A percentile compares a stretch with the other conserved stretches of the same genome.
These are phyloP conservation scores for Phengaris arion DNA, from an alignment of 2,888 invertebrate genomes.

Conservation along the genomic window DNA sequence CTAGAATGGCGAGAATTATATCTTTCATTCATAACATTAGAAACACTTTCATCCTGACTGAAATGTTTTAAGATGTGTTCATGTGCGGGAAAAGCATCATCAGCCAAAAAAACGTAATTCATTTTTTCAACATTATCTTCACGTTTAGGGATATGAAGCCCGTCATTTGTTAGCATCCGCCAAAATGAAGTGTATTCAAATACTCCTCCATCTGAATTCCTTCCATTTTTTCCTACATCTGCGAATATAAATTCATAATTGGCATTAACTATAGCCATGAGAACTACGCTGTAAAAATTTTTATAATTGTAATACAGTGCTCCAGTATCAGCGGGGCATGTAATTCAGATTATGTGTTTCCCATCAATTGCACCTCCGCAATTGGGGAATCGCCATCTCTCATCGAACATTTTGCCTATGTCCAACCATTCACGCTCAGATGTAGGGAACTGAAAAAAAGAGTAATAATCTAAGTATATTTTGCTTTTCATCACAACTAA, in stretches of 20 bases:
- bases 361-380: conserved; percentile 35
- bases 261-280: conserved; percentile 32
- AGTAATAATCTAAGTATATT: no score
- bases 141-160: conserved; percentile 20
- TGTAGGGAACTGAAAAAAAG: conserved; percentile 21
- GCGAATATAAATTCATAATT: conserved; percentile 30
- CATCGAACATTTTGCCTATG: conserved; percentile 26
- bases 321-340: conserved; percentile 29
- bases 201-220: conserved; percentile 29
- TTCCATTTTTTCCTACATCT: conserved; percentile 32
- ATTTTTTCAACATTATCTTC: conserved; percentile 7
- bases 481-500: no score
- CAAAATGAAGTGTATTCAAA: conserved; percentile 23
- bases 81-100: conserved; percentile 7
- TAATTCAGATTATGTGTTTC: conserved; percentile 34
- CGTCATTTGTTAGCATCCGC: conserved; percentile 18
- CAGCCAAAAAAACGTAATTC: conserved; percentile 7
- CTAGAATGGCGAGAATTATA: conserved; percentile 11
- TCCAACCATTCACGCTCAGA: conserved; percentile 28
- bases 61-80: conserved; percentile 4
- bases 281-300: conserved; percentile 27
- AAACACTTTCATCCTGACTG: conserved; percentile 5
- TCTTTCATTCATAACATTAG: conserved; percentile 7
- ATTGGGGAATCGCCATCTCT: conserved; percentile 34
- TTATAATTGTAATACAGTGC: conserved; percentile 34